Evolutionary conservation across 2,797 vertebrate genomes (phyloP).

Genomic region (Enteromius unitaeniatus): DNA sequence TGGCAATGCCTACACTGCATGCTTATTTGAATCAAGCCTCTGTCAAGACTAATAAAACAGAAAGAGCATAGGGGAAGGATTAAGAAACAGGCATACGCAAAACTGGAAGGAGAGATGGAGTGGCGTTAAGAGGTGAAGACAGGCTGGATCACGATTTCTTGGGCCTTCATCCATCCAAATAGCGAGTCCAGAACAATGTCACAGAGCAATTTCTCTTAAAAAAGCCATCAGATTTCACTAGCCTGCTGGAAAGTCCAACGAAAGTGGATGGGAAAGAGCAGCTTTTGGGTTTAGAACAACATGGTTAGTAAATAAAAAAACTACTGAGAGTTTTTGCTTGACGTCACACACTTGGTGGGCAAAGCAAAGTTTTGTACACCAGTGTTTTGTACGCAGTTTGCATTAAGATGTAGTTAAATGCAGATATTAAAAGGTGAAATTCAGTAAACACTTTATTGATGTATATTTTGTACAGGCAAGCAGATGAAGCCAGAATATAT

Average conservation of each 20-base stretch:
- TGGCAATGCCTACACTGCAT: slow-evolving; percentile 66
- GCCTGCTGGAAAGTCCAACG: slow-evolving; percentile 4
- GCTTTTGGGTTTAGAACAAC: neutral
- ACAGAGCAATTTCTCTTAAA: neutral
- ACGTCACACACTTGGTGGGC: no score
- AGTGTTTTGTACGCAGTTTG: no score
- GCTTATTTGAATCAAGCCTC: slow-evolving; percentile 74
- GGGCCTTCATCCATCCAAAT: slow-evolving; percentile 44
- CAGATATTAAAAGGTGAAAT: no score
- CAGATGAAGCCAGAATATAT: no score
- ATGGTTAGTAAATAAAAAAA: neutral
- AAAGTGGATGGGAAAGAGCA: neutral
- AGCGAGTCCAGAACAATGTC: slow-evolving; percentile 33
- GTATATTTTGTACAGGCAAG: no score
- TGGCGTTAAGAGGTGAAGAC: slow-evolving; percentile 50
- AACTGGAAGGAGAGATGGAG: slow-evolving; percentile 56
- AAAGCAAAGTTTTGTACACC: no score
- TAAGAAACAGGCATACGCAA: slow-evolving; percentile 64
- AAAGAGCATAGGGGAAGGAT: slow-evolving; percentile 34
- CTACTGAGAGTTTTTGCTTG: neutral
- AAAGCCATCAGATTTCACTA: slow-evolving; percentile 17
- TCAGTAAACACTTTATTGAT: no score
- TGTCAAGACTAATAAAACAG: slow-evolving; percentile 71
- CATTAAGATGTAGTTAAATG: no score
- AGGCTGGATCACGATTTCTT: slow-evolving; percentile 23